Evolutionary conservation across 2,888 invertebrate genomes (phyloP).

Genomic region (Pollenia angustigena): DNA sequence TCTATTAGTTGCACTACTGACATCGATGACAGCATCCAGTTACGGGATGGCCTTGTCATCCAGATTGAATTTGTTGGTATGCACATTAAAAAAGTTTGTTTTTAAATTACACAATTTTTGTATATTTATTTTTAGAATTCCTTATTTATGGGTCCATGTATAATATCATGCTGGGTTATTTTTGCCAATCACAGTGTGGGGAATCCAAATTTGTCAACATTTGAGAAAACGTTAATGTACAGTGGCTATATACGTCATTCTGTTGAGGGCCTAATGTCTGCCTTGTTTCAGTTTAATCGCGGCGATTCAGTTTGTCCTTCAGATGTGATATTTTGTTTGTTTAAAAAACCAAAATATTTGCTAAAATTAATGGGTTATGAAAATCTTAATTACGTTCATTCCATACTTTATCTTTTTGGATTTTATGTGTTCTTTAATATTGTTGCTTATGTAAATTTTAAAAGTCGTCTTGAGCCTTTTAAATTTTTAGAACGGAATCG

Average conservation of each 20-base stretch:
- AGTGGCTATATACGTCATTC: constrained; percentile 92
- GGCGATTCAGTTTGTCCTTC: constrained; percentile 90
- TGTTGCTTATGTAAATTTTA: constrained; percentile 89
- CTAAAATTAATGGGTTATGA: constrained; percentile 91
- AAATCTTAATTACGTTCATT: constrained; percentile 88
- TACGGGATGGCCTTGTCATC: constrained; percentile 91
- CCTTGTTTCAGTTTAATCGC: constrained; percentile 91
- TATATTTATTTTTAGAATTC: constrained; percentile 87
- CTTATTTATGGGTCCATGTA: constrained; percentile 94
- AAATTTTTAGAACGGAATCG: constrained; percentile 45
- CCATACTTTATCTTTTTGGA: constrained; percentile 88
- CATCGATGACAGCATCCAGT: constrained; percentile 91
- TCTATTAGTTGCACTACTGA: constrained; percentile 88
- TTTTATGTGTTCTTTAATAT: constrained; percentile 89
- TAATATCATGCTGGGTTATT: constrained; percentile 94
- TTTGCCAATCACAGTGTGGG: constrained; percentile 95
- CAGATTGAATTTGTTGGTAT: constrained; percentile 89
- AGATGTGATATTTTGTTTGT: constrained; percentile 89
- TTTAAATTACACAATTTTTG: neutral
- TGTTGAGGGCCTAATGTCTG: constrained; percentile 91
- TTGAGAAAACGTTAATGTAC: constrained; percentile 91
- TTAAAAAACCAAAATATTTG: constrained; percentile 89
- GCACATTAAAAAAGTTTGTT: neutral
- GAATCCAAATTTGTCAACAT: constrained; percentile 88
- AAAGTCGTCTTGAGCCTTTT: constrained; percentile 88